A percentile compares a stretch with the other conserved stretches of the same genome.
phyloP scores from a whole-genome alignment of 2,113 vertebrate genomes.

The Equus quagga region DNA sequence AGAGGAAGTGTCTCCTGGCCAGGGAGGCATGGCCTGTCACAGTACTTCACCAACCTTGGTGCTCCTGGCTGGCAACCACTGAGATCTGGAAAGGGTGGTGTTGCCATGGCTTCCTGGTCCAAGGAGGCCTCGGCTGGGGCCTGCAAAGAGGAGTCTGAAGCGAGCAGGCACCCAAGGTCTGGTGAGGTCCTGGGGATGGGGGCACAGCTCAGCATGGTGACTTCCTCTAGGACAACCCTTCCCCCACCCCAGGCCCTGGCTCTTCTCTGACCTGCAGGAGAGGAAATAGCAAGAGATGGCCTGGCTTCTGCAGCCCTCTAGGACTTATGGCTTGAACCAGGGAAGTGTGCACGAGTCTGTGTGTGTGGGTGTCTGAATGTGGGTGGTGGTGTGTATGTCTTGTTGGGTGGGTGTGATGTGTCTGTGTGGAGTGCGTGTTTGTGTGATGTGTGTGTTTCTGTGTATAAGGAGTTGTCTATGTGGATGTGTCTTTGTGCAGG shows the following conservation, averaged over 20 bases:
- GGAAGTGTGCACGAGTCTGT: background rate
- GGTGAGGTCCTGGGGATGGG: background rate
- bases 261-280: constrained; percentile 15
- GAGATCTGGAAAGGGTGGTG: background rate
- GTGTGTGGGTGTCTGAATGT: background rate
- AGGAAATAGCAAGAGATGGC: constrained; percentile 17
- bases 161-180: background rate
- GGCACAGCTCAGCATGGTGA: background rate
- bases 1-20: background rate
- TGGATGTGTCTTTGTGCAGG: background rate
- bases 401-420: background rate
- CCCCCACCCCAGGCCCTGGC: background rate
- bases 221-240: background rate
- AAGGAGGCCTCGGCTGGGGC: background rate
- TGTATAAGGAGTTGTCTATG: background rate
- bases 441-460: background rate
- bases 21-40: background rate
- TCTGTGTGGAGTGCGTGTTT: background rate
- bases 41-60: background rate
- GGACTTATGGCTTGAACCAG: background rate
- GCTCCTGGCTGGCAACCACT: background rate
- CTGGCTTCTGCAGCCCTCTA: background rate
- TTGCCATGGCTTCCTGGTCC: constrained; percentile 23
- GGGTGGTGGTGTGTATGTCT: background rate
- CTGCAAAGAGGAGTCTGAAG: background rate